Conservation (phyloP, 2,113 vertebrate species). For the Xenopus laevis region DNA sequence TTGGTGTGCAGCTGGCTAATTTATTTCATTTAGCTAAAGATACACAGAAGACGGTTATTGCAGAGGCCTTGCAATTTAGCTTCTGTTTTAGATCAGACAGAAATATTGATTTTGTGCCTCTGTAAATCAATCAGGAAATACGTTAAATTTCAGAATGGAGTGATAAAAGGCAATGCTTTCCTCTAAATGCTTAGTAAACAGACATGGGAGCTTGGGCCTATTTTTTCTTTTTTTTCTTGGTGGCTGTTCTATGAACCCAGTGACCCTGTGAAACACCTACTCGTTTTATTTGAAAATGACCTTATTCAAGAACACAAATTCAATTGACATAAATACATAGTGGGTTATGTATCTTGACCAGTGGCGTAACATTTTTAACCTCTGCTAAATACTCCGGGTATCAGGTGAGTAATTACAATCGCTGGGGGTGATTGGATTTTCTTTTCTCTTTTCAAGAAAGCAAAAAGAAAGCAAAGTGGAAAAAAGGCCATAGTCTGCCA, state of each 20-base stretch:
- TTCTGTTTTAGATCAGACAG: conserved; percentile 3
- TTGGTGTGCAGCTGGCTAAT: background rate
- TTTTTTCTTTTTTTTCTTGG: background rate
- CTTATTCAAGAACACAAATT: too few species aligned
- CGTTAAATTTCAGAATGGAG: background rate
- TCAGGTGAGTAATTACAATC: too few species aligned
- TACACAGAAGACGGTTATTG: background rate
- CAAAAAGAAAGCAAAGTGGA: too few species aligned
- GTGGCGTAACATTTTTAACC: too few species aligned
- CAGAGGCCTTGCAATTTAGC: background rate
- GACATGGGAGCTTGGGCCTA: background rate
- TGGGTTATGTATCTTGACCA: too few species aligned
- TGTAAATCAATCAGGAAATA: background rate
- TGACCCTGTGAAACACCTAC: background rate
- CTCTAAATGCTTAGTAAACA: background rate
- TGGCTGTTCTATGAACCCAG: background rate
- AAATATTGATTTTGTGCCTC: background rate
- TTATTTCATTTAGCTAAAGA: background rate
- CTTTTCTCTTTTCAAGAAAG: too few species aligned
- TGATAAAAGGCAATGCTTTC: background rate
- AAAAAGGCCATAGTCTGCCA: too few species aligned
- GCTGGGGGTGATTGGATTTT: too few species aligned
- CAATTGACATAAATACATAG: too few species aligned
- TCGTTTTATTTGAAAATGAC: too few species aligned
- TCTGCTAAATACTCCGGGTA: too few species aligned